Evolutionary conservation across 2,888 invertebrate genomes (phyloP), one percentile per base, ranked within the genome.

Genomic region (Octonoba sinensis): DNA sequence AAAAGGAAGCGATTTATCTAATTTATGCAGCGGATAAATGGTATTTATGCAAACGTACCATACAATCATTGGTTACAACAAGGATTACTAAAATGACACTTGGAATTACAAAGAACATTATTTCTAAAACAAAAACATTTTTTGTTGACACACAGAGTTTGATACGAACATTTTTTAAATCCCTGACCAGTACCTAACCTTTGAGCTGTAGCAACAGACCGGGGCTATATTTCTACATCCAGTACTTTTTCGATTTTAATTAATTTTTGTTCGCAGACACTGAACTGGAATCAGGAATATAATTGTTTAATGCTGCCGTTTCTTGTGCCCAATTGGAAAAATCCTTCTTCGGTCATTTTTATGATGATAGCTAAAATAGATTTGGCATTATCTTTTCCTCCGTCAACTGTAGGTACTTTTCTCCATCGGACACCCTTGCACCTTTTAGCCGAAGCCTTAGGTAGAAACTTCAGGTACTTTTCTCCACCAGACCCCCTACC

Each of bases 241-340:
- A 59, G 57, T 62, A 66, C 74, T 76, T 76, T 69, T 76, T 76
- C 76, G 49, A 77, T 70, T 70, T 77, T 70, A 77, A 77, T 77
- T 77, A 77, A 66, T 70, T 77, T 77, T 77, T 77, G 70, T 77
- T 76, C 76, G 65, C 76, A 69, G 76, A 69, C 69, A 65, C 76
- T 76, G 76, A 76, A 76, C 76, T 76, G 69, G 76, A 67, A 64
- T 64, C 72, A 27, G 62, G 64, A 73, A 73, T 73, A 64, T 51
- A 74, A 57, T 74, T 74, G 65, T 74, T 74, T 72, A n/a, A n/a
- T n/a, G n/a, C n/a, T n/a, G n/a, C n/a, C n/a, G n/a, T n/a, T n/a
- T n/a, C n/a, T n/a, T n/a, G n/a, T n/a, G n/a, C n/a, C n/a, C n/a
- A n/a, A n/a, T n/a, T n/a, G n/a, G n/a, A n/a, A n/a, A n/a, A n/a